Evolutionary conservation across 2,113 vertebrate genomes (phyloP), one percentile per base, ranked within the genome.

Genomic region (Equus quagga): DNA sequence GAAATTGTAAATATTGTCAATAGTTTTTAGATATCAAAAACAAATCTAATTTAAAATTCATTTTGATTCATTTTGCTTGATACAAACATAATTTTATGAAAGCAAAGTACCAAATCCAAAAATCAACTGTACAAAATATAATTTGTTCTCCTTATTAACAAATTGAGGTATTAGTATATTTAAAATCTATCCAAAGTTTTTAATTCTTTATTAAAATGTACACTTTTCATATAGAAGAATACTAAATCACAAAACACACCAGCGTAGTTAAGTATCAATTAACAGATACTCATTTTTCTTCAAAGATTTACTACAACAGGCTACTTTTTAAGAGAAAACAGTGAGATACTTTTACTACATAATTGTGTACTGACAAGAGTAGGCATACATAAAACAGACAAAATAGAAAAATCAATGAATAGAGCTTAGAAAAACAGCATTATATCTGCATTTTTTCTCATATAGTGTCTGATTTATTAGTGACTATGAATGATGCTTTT

Each of bases 51-150:
- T 75, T 58, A 95, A 96, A 89, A 81, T 62, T 85, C 6, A 75
- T 80, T n/a, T 76, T 58, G 8, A 86, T 67, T 92, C 5, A 81
- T 41, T 88, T 91, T 78, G 7, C 11, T 78, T 89, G 12, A 81
- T 62, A 51, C 56, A 80, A 70, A 12, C 54, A 67, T 9, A 73
- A 73, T 65, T 80, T 92, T 78, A 67, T 72, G 62, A 90, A 95
- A 88, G 9, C 17, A 60, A 70, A 87, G 69, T 44, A 84, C 3
- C 60, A 91, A 82, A 73, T 62, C 9, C 8, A 90, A 86, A 97
- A 93, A 67, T 87, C 15, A 95, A 49, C 23, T 83, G 15, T 84
- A 73, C 56, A n/a, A 76, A 82, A 90, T 79, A 91, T 65, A 88
- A 83, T 36, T 26, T 60, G 9, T 26, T 46, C n/a, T 84, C 46